Base-by-base conservation (phyloP, 2,888 invertebrate genomes). In the Sericinus montela region DNA sequence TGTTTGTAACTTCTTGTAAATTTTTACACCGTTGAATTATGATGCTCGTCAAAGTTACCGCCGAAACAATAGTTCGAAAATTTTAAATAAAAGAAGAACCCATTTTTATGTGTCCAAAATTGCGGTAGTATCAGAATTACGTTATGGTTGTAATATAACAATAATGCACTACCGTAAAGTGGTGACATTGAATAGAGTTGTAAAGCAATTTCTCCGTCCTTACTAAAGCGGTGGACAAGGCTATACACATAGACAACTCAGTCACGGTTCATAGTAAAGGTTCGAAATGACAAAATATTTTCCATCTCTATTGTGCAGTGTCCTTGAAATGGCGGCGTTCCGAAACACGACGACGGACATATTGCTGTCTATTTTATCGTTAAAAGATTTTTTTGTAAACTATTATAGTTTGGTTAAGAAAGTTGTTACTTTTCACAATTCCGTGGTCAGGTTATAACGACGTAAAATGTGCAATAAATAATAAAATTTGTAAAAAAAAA, bases 111-210 rank as follows among this genome's bases (percentile, higher is more conserved):
- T 61, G 58, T 59, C 60, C 65, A 67, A 62, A 58, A 68, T 69
- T 76, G 80, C 74, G 75, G 82, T 80, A 73, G 69, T 70, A 59
- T 70, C 60, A 51, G 65, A 65, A 81, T 79, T 71, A 79, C 68
- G 62, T 69, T 68, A 69, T 62, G 68, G 74, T 71, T 70, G 69
- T 74, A 76, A 77, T 75, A 74, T 68, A 78, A 72, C 67, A 72
- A 81, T 72, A 71, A 73, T 69, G 67, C 60, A 81, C 83, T 83
- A 82, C 83, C 65, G 83, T 79, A 78, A 72, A 71, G 67, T 73
- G 72, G 69, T 71, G 60, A 60, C 53, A 58, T 53, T 57, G 63
- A 63, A 73, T 68, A 62, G 45, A 62, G 65, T 53, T 66, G 64
- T 74, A 72, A 69, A 68, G 59, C 66, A 62, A 72, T 74, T 71